Conservation (phyloP, 2,797 vertebrate species). For the Micropoecilia bifurca region DNA sequence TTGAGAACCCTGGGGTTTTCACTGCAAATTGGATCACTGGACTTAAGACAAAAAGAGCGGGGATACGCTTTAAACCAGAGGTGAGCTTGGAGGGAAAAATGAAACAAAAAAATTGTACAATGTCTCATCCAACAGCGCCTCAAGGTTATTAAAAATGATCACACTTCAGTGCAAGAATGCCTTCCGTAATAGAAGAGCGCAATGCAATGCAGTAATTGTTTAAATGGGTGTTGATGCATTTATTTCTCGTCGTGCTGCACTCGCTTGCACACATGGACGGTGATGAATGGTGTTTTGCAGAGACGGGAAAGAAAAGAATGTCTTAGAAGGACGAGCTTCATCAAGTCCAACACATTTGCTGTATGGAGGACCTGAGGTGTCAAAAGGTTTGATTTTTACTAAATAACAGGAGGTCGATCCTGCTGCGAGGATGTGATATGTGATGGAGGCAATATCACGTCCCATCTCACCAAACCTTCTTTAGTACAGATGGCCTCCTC, state of each 20-base stretch:
- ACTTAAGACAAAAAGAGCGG: not conserved
- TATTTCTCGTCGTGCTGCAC: not conserved
- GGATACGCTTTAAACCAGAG: not conserved
- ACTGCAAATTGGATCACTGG: not conserved
- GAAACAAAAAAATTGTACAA: not conserved
- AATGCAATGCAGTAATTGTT: not conserved
- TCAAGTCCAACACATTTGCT: slow-evolving; percentile 1
- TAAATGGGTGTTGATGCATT: slow-evolving; percentile 8
- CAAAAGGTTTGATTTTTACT: not conserved
- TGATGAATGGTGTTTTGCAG: slow-evolving; percentile 6
- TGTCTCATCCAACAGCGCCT: not conserved
- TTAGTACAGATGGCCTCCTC: not conserved
- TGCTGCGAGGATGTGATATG: not conserved
- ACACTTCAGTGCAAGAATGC: not conserved
- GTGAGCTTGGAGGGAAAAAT: not conserved
- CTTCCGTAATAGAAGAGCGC: not conserved
- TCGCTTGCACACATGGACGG: not conserved
- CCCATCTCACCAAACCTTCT: not conserved
- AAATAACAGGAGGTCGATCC: not conserved
- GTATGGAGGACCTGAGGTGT: not conserved
- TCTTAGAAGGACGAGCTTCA: not conserved
- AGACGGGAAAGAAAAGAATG: not conserved
- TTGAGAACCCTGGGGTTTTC: slow-evolving; percentile 13
- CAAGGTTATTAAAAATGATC: slow-evolving; percentile 3
- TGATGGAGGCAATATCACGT: not conserved